phyloP scores from a whole-genome alignment of 2,797 vertebrate species.

The Fistularia tabacaria region DNA sequence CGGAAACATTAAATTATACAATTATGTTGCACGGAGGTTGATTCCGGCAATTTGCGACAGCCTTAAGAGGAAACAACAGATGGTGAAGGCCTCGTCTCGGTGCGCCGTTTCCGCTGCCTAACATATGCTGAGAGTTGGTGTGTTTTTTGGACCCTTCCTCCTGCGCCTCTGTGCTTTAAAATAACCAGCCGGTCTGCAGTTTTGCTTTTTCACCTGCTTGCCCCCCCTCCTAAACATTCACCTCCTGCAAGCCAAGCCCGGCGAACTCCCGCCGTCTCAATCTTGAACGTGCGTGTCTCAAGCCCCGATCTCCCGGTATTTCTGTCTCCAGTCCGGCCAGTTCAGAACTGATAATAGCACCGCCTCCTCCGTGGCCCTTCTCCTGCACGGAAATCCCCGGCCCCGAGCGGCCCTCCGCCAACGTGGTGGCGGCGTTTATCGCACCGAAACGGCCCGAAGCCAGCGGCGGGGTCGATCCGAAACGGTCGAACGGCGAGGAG shows the following conservation, averaged over 20 bases:
- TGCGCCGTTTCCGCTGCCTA: too few relatives aligned
- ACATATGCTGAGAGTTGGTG: too few relatives aligned
- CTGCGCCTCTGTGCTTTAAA: background rate
- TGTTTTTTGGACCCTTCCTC: too few relatives aligned
- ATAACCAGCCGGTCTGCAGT: constrained; percentile 4
- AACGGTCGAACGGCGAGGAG: constrained; percentile 10
- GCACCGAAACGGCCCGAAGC: constrained; percentile 50
- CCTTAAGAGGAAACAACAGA: too few relatives aligned
- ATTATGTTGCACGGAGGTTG: too few relatives aligned
- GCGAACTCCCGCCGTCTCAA: constrained; percentile 6
- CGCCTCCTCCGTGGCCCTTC: constrained; percentile 77
- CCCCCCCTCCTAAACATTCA: constrained; percentile 21
- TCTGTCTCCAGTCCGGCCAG: constrained; percentile 67
- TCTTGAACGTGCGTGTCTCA: background rate
- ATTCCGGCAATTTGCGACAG: too few relatives aligned
- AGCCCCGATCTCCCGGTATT: constrained; percentile 52
- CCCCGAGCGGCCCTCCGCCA: constrained; percentile 43
- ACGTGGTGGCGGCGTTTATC: constrained; percentile 59
- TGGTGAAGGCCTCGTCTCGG: too few relatives aligned
- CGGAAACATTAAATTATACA: too few relatives aligned
- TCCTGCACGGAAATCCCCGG: constrained; percentile 48
- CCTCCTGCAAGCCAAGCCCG: constrained; percentile 10
- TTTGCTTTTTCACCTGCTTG: background rate
- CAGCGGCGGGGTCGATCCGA: too few relatives aligned
- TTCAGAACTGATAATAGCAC: constrained; percentile 64